Base-by-base conservation (phyloP, 2,888 invertebrate species). In the Lasioglossum calceatum region DNA sequence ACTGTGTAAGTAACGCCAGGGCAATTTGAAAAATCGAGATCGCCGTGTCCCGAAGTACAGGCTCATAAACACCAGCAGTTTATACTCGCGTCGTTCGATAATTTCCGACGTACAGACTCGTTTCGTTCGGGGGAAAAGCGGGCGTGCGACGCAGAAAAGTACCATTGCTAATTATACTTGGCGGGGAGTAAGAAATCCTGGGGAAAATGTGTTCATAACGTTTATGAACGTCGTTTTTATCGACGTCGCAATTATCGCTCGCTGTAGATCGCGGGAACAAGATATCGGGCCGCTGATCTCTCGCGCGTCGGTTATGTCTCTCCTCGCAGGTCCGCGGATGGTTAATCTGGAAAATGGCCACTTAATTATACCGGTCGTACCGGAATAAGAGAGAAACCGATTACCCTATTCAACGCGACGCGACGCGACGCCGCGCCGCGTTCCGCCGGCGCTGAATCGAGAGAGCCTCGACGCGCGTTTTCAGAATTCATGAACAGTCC, bases 291-390 rank as follows among this genome's bases (percentile, higher is more conserved):
- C 61, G 27, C 27, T n/a, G 12, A 61, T 27, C 27, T 61, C 4
- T 61, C 27, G 27, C 61, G 27, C 16, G 12, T 5, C 19, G 19
- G 16, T 50, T 19, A 5, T 50, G 5, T 50, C 44, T 44, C 44
- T 44, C 4, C 44, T 14, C 27, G 16, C 32, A 19, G 32, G 16
- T 36, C 36, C 36, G 67, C 19, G 36, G 67, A 67, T 36, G 19
- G 19, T 36, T 36, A 67, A 67, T 67, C 67, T 19, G 67, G 36
- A 67, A 67, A 67, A 67, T 67, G 19, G 36, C 67, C 36, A 67
- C 67, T 67, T 67, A 67, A 67, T 67, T 36, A 67, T 36, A 36
- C 36, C 67, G 67, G 67, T 67, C 36, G 36, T 47, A 12, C 23
- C 19, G 8, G 32, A 5, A 67, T 67, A 36, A 67, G 67, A 67